Evolutionary conservation across 2,797 vertebrate genomes (phyloP), one percentile per base, ranked within the genome.

Genomic region (Salarias fasciatus): DNA sequence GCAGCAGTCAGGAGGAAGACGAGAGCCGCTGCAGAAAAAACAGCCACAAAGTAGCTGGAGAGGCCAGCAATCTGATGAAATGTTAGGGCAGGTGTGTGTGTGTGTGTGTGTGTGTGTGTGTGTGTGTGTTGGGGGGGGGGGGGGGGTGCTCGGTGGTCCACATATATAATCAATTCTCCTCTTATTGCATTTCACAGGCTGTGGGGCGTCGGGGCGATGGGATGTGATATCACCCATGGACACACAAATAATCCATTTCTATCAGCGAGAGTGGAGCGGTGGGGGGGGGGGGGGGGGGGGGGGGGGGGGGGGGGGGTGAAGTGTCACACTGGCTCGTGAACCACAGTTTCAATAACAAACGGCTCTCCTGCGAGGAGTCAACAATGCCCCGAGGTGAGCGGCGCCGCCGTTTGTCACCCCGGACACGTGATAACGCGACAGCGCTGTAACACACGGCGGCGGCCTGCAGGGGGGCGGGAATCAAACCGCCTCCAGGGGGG

Each of bases 131-230:
- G n/a, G n/a, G n/a, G n/a, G n/a, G n/a, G n/a, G n/a, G n/a, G n/a
- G n/a, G n/a, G n/a, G n/a, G n/a, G n/a, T n/a, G n/a, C n/a, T n/a
- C n/a, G 72, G 74, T 64, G 74, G 82, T 84, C 79, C 80, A 80
- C 85, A 76, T 83, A 87, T 86, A 89, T n/a, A n/a, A 90, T 90
- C 89, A 85, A 86, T 90, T 86, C 86, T 66, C 71, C 77, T 80
- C 78, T 89, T 89, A 90, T 90, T 89, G 83, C 75, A 43, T 89
- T 88, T 80, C 55, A 65, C 80, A 82, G 53, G 79, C 84, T 91
- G 63, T 56, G 66, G 74, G 86, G 83, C 87, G 83, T 83, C 30
- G 70, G 89, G 79, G 79, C 7, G 53, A 48, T 55, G 57, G 78
- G 75, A 87, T 81, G 79, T 86, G 55, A 90, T 87, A 85, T 83